phyloP scores from a whole-genome alignment of 2,113 vertebrate species.

The Erpornis zantholeuca region DNA sequence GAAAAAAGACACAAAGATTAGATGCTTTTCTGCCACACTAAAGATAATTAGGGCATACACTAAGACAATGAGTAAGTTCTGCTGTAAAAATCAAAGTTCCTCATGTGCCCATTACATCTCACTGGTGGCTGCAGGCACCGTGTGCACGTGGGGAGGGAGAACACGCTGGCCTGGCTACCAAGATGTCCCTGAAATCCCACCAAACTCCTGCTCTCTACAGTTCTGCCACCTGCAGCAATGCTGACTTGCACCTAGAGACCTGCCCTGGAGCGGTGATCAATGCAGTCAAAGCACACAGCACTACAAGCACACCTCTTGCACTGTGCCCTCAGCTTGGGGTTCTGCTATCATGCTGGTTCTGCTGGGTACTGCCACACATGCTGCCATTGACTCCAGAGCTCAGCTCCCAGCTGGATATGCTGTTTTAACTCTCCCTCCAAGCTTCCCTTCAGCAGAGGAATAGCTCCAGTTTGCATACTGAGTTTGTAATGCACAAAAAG shows the following conservation, averaged over 20 bases:
- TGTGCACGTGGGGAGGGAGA: rapidly evolving
- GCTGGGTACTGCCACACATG: background rate
- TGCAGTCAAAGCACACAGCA: background rate
- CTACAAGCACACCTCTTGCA: background rate
- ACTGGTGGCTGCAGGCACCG: background rate
- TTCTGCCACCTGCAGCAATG: background rate
- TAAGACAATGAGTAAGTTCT: background rate
- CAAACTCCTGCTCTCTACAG: background rate
- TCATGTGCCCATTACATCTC: background rate
- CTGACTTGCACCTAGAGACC: background rate
- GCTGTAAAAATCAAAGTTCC: background rate
- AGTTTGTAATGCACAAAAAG: background rate
- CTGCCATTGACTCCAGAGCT: background rate
- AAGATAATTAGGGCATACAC: background rate
- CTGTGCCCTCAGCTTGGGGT: background rate
- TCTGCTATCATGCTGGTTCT: background rate
- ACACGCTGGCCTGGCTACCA: background rate
- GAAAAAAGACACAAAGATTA: background rate
- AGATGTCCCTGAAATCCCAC: background rate
- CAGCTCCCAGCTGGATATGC: background rate
- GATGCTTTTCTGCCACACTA: background rate
- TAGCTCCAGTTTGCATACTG: background rate
- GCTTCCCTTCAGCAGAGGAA: conserved; percentile 1
- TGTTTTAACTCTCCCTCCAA: background rate
- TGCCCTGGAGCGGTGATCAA: background rate